A percentile compares a stretch with the other conserved stretches of the same genome.
Conservation (phyloP, 2,888 invertebrate species). For the Ectropis crepuscularia region DNA sequence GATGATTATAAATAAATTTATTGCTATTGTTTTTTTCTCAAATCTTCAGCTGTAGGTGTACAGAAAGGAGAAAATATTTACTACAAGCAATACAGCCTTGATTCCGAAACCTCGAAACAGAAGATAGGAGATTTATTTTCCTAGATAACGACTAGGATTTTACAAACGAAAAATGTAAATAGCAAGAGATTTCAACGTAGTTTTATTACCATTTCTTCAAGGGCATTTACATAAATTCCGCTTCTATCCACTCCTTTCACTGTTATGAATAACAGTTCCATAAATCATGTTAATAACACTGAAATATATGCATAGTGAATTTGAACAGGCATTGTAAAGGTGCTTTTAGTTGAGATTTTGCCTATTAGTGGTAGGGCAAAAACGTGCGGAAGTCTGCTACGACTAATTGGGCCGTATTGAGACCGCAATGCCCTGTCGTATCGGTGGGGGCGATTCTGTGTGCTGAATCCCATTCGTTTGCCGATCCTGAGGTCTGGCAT, state of each 20-base stretch:
- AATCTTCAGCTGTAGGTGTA: no score
- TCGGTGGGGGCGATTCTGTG: slow-evolving; percentile 59
- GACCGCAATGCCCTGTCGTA: slow-evolving; percentile 59
- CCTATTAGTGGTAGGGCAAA: slow-evolving; percentile 78
- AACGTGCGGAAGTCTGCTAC: slow-evolving; percentile 78
- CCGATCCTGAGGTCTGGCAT: slow-evolving; percentile 47
- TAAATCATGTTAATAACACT: slow-evolving; percentile 44
- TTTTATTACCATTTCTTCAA: slow-evolving; percentile 43
- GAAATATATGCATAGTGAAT: slow-evolving; percentile 36
- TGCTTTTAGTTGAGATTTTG: slow-evolving; percentile 63
- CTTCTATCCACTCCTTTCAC: slow-evolving; percentile 40
- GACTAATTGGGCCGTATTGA: slow-evolving; percentile 80
- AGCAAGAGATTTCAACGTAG: slow-evolving; percentile 32
- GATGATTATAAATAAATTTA: no score
- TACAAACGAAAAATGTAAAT: slow-evolving; percentile 30
- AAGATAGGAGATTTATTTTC: slow-evolving; percentile 23
- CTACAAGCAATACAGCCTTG: slow-evolving; percentile 14
- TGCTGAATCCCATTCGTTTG: slow-evolving; percentile 44
- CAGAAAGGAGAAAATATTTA: no score
- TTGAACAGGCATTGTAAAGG: slow-evolving; percentile 58
- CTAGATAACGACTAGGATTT: slow-evolving; percentile 38
- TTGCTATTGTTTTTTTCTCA: no score
- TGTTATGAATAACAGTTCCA: slow-evolving; percentile 44
- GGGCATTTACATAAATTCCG: slow-evolving; percentile 40
- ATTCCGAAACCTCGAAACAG: slow-evolving; percentile 8